phyloP scores from a whole-genome alignment of 2,113 vertebrate species.

The Cygnus buccinator region DNA sequence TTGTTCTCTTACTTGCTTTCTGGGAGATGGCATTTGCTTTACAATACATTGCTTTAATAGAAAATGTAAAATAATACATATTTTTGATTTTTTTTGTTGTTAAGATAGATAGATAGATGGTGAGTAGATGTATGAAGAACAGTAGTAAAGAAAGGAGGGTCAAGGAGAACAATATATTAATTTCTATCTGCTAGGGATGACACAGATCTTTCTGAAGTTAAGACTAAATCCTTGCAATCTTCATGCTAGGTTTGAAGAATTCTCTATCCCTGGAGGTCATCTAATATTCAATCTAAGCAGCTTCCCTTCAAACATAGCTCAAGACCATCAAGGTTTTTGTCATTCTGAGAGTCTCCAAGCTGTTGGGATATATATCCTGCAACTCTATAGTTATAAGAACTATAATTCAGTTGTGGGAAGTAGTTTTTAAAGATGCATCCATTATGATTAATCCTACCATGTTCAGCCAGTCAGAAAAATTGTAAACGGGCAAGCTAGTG shows the following conservation, averaged over 20 bases:
- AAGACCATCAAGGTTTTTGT: neutral
- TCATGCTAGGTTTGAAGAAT: neutral
- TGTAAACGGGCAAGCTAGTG: neutral
- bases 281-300: neutral
- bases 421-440: neutral
- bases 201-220: neutral
- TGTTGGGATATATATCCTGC: neutral
- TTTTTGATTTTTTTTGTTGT: neutral
- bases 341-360: neutral
- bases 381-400: no score
- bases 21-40: neutral
- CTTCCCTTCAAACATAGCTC: neutral
- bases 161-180: neutral
- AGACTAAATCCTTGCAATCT: neutral
- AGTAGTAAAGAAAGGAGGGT: neutral
- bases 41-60: neutral
- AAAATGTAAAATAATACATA: neutral
- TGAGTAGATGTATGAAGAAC: neutral
- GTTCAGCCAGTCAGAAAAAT: neutral
- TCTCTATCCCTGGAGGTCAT: neutral
- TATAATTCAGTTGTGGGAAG: neutral
- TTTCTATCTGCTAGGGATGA: neutral
- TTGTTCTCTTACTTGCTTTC: slow-evolving; percentile 3
- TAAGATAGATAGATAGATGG: neutral
- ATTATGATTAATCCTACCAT: neutral